Conservation (phyloP, 2,888 invertebrate genomes). For the Brachyptera risi region DNA sequence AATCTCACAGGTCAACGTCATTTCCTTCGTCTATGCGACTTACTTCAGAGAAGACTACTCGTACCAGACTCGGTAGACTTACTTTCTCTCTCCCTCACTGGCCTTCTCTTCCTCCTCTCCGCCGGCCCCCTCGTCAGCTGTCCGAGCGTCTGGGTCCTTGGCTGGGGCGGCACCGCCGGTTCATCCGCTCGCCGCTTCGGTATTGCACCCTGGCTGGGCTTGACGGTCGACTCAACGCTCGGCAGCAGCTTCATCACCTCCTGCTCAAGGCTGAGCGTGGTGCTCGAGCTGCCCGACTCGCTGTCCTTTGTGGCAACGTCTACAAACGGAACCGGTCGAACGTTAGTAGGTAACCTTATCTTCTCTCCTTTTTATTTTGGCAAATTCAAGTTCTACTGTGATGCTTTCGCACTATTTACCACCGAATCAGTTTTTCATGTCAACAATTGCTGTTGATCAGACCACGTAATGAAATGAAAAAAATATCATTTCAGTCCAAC, state of each 20-base stretch:
- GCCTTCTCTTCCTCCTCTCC: no score
- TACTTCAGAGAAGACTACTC: no score
- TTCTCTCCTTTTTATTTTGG: not conserved
- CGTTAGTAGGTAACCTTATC: not conserved
- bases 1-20: no score
- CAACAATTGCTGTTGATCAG: no score
- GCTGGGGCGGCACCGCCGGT: not conserved
- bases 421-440: no score
- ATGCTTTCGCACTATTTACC: not conserved
- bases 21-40: no score
- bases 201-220: slow-evolving; percentile 32
- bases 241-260: slow-evolving; percentile 51
- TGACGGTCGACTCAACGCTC: not conserved
- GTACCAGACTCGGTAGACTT: no score
- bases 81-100: no score
- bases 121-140: not conserved
- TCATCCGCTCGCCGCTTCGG: slow-evolving; percentile 28
- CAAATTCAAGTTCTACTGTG: not conserved
- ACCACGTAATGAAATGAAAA: no score
- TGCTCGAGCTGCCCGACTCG: slow-evolving; percentile 52
- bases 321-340: not conserved
- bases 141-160: not conserved
- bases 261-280: slow-evolving; percentile 45
- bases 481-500: no score
- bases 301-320: slow-evolving; percentile 43